Evolutionary conservation across 2,797 vertebrate genomes (phyloP).

Genomic region (Masticophis lateralis): DNA sequence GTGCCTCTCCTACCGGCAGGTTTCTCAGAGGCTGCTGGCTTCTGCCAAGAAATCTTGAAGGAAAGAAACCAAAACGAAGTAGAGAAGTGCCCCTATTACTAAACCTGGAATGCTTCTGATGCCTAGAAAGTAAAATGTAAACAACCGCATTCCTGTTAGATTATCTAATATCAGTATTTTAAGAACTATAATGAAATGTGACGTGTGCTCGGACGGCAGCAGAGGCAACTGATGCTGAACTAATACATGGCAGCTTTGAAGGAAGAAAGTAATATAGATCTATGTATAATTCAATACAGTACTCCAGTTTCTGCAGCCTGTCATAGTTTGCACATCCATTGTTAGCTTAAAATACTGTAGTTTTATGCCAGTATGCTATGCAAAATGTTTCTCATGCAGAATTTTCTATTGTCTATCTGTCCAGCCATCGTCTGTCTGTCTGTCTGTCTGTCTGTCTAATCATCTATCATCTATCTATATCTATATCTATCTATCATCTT

Average conservation of each 20-base stretch:
- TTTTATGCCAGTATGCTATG: not conserved
- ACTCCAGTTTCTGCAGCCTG: not conserved
- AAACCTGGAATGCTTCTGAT: not conserved
- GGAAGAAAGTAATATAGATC: no score
- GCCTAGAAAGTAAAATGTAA: not conserved
- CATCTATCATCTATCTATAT: not conserved
- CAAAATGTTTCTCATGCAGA: not conserved
- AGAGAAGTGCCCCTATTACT: not conserved
- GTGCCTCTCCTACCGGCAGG: not conserved
- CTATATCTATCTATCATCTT: not conserved
- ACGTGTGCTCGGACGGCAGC: not conserved
- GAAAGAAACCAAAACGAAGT: not conserved
- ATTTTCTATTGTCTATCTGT: not conserved
- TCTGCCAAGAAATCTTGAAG: not conserved
- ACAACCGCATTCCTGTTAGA: not conserved
- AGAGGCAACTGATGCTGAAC: not conserved
- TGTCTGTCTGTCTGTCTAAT: rapidly evolving
- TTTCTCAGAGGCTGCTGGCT: not conserved
- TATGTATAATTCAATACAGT: not conserved
- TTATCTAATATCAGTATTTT: not conserved
- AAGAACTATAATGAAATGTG: not conserved
- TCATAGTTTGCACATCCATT: not conserved
- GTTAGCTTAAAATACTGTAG: not conserved
- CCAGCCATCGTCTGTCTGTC: not conserved
- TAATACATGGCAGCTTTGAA: not conserved